Evolutionary conservation across 2,113 vertebrate genomes (phyloP).

Genomic region (Phainopepla nitens): DNA sequence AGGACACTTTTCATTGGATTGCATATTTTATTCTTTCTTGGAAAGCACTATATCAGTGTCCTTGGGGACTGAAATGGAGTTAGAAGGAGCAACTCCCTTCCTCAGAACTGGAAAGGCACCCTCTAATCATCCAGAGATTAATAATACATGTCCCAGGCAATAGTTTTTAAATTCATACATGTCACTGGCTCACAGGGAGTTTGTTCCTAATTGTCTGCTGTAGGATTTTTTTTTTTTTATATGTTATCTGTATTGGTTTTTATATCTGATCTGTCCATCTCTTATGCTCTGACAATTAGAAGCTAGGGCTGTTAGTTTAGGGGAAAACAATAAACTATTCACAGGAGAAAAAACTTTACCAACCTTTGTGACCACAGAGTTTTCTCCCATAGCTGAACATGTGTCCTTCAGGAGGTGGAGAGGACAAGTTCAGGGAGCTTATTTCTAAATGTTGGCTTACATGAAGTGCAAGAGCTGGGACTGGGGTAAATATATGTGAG

Average conservation of each 20-base stretch:
- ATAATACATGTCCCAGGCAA: not conserved
- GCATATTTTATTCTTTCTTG: not conserved
- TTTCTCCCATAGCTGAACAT: not conserved
- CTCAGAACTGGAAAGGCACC: not conserved
- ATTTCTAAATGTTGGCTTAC: not conserved
- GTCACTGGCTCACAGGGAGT: not conserved
- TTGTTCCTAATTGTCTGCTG: not conserved
- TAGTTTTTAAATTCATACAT: not conserved
- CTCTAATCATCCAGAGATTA: not conserved
- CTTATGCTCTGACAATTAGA: not conserved
- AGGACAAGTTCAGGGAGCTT: not conserved
- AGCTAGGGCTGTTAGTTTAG: not conserved
- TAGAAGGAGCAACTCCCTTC: constrained; percentile 27
- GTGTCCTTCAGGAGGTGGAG: not conserved
- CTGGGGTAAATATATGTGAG: not conserved
- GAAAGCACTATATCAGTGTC: not conserved
- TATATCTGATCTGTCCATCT: not conserved
- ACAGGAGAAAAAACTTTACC: not conserved
- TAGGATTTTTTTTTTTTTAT: not conserved
- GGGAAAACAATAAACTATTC: not conserved
- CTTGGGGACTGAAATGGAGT: not conserved
- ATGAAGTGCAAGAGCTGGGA: not conserved
- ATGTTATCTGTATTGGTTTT: not conserved
- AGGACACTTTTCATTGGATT: not conserved
- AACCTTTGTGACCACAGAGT: not conserved